Percentiles rank a stretch among this genome's conserved stretches.
phyloP scores from a whole-genome alignment of 2,113 vertebrate species.

The Rattus norvegicus region GRCr8 NC_086037.1:1139501-1140000 shows the following conservation, averaged over 20 bases:
- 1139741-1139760: background rate
- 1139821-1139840: fast-evolving
- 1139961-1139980: no score
- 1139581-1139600: constrained; percentile 19
- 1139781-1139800: background rate
- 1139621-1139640: constrained; percentile 35
- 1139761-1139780: background rate
- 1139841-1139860: fast-evolving
- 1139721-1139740: background rate
- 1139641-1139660: background rate
- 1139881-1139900: no score
- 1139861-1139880: fast-evolving
- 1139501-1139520: background rate
- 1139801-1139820: background rate
- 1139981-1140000: background rate
- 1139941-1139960: background rate
- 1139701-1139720: background rate
- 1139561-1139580: background rate
- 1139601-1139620: constrained; percentile 33
- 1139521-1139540: background rate
- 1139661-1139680: background rate
- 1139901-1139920: fast-evolving
- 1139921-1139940: background rate
- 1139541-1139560: constrained; percentile 52
- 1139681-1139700: constrained; percentile 13